These are phyloP conservation scores for Ariolimax columbianus DNA, from an alignment of 2,888 invertebrate species.

Conservation along the genomic window DNA sequence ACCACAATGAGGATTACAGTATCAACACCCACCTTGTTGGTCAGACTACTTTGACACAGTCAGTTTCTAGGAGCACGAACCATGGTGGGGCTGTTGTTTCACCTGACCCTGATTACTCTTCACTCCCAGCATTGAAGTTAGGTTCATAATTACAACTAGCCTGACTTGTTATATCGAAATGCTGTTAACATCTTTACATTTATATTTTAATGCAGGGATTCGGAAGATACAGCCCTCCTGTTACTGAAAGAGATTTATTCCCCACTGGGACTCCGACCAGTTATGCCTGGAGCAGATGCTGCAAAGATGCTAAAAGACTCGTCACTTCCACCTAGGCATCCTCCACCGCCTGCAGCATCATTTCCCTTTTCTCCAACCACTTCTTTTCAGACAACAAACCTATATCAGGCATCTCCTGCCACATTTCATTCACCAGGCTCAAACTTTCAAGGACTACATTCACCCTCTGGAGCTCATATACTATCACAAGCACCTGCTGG, in stretches of 20 bases:
- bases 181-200: neutral
- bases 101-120: too few species aligned
- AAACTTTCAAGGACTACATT: neutral
- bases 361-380: neutral
- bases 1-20: too few species aligned
- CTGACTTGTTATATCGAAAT: neutral
- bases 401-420: neutral
- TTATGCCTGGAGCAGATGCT: slow-evolving; percentile 81
- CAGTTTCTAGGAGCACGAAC: too few species aligned
- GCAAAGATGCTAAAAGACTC: neutral
- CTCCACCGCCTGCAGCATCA: slow-evolving; percentile 10
- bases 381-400: neutral
- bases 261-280: slow-evolving; percentile 86
- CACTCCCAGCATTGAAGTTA: too few species aligned
- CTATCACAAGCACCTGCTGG: neutral
- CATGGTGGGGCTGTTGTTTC: too few species aligned
- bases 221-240: slow-evolving; percentile 94
- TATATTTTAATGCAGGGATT: slow-evolving; percentile 85
- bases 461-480: neutral
- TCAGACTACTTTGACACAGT: too few species aligned
- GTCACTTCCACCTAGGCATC: slow-evolving; percentile 31
- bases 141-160: too few species aligned
- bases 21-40: too few species aligned
- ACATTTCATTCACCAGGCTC: neutral
- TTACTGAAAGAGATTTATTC: slow-evolving; percentile 94